Percentiles rank a stretch among this genome's conserved stretches.
Evolutionary conservation across 2,113 vertebrate genomes (phyloP).

Genomic region (Hylia prasina): DNA sequence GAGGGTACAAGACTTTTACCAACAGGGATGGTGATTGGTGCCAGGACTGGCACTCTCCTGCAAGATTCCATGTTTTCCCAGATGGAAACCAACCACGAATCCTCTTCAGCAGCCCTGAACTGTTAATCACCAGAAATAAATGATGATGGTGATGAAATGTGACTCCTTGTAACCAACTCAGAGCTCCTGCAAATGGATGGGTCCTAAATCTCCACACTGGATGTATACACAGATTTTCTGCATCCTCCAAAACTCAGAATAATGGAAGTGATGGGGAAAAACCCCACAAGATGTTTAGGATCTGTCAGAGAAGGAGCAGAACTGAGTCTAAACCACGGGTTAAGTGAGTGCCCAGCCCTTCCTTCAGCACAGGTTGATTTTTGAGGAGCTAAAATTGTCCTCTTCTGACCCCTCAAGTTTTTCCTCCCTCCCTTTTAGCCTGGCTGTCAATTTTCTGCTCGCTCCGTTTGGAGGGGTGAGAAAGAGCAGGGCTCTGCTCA

Average conservation of each 20-base stretch:
- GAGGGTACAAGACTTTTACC: neutral
- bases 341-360: neutral
- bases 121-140: neutral
- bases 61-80: fast-evolving
- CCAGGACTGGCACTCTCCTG: neutral
- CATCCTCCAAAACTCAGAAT: fast-evolving
- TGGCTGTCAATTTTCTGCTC: neutral
- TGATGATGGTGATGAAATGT: neutral
- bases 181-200: neutral
- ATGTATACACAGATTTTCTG: neutral
- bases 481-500: neutral
- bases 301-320: neutral
- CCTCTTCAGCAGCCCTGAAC: neutral
- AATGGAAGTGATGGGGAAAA: neutral
- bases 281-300: neutral
- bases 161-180: neutral
- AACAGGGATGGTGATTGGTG: neutral
- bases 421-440: neutral
- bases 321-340: neutral
- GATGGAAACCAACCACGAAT: neutral
- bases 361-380: neutral
- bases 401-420: neutral
- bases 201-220: neutral
- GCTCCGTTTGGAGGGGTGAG: neutral
- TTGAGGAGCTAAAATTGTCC: neutral